Conservation (phyloP, 2,888 invertebrate species). For the Drosophila engyochracea region DNA sequence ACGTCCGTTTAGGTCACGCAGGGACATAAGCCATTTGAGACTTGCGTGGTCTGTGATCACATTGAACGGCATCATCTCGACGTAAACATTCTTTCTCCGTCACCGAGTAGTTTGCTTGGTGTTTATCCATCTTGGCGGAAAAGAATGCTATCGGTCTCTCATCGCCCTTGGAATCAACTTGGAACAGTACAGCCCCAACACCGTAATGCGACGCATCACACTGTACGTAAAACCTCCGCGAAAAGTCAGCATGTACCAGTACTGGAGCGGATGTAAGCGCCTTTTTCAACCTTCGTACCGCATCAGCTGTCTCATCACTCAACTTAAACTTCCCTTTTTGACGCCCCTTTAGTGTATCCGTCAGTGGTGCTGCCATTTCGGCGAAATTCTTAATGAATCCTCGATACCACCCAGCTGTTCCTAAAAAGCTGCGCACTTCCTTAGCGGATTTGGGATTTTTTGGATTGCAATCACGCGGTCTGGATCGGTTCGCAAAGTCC, state of each 20-base stretch:
- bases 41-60: conserved; percentile 6
- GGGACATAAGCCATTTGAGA: conserved; percentile 14
- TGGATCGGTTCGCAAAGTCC: neutral
- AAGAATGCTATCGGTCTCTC: conserved; percentile 11
- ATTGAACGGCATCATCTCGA: neutral
- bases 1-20: neutral
- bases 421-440: conserved; percentile 2
- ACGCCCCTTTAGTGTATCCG: neutral
- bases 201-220: neutral
- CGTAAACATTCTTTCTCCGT: conserved; percentile 11
- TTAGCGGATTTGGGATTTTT: neutral
- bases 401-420: neutral
- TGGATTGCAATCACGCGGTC: neutral
- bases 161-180: neutral
- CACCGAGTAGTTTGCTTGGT: conserved; percentile 1
- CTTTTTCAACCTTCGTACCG: neutral
- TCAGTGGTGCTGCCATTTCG: neutral
- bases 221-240: neutral
- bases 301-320: neutral
- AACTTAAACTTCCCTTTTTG: neutral
- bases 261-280: conserved; percentile 13
- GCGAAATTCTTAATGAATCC: neutral
- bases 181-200: neutral
- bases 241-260: neutral
- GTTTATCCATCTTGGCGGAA: conserved; percentile 8